Conservation (phyloP, 1,140 invertebrate genomes). For the Leptoteleia sp. region DNA sequence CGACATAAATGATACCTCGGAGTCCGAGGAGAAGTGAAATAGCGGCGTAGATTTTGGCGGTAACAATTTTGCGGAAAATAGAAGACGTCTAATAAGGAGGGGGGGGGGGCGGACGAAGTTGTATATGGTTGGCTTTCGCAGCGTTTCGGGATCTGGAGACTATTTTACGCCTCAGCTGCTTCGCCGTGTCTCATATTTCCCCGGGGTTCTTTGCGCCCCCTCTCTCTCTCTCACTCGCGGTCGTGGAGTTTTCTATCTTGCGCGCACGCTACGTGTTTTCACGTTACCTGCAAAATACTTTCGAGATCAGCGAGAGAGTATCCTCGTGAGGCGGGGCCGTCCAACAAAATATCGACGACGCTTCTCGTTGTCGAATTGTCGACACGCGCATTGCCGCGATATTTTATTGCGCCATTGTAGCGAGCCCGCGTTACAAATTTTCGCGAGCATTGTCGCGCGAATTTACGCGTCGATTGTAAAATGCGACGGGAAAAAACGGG, state of each 20-base stretch:
- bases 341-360: conserved; percentile 35
- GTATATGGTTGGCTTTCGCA: conserved; percentile 62
- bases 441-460: conserved; percentile 1
- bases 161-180: conserved; percentile 78
- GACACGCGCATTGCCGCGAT: conserved; percentile 8
- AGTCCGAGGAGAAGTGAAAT: conserved; percentile 37
- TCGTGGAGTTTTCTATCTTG: conserved; percentile 57
- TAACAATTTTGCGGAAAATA: conserved; percentile 60
- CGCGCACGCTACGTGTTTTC: conserved; percentile 44
- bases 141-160: conserved; percentile 67
- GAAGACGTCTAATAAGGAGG: conserved; percentile 60
- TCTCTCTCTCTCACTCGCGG: conserved; percentile 41
- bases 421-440: too few species aligned
- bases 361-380: conserved; percentile 31
- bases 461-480: background rate
- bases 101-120: conserved; percentile 59
- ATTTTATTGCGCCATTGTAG: conserved; percentile 18
- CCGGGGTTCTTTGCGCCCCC: conserved; percentile 58
- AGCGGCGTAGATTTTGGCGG: conserved; percentile 36
- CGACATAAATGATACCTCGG: conserved; percentile 24
- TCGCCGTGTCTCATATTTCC: conserved; percentile 78
- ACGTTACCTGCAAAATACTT: conserved; percentile 56
- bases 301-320: conserved; percentile 29
- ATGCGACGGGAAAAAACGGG: conserved; percentile 11
- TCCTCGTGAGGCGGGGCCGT: conserved; percentile 32